A percentile compares a stretch with the other conserved stretches of the same genome.
Evolutionary conservation across 2,888 invertebrate species (phyloP).

Genomic region (Athrips mouffetella): DNA sequence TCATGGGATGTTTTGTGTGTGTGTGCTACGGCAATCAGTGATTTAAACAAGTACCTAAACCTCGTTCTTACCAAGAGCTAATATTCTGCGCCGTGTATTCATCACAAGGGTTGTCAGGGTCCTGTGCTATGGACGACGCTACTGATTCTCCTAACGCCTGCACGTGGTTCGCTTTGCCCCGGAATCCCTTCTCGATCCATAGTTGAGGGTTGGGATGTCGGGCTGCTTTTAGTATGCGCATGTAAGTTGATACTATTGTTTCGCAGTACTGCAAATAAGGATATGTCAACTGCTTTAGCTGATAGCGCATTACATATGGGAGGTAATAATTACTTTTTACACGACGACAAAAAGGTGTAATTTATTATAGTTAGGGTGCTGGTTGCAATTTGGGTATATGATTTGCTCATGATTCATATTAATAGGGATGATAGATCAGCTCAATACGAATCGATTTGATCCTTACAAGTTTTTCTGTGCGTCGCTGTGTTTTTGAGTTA

Average conservation of each 20-base stretch:
- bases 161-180: conserved; percentile 56
- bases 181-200: conserved; percentile 67
- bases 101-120: conserved; percentile 47
- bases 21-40: too few relatives aligned
- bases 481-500: too few relatives aligned
- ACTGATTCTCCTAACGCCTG: conserved; percentile 55
- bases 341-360: too few relatives aligned
- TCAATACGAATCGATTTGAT: too few relatives aligned
- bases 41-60: neutral
- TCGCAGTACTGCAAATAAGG: conserved; percentile 81
- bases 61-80: conserved; percentile 47
- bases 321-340: too few relatives aligned
- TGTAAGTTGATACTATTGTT: conserved; percentile 86
- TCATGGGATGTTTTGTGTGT: too few relatives aligned
- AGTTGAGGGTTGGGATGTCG: conserved; percentile 38
- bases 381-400: too few relatives aligned
- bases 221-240: conserved; percentile 81
- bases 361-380: too few relatives aligned
- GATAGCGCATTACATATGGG: too few relatives aligned
- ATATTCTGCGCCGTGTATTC: conserved; percentile 46
- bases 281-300: neutral
- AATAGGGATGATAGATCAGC: too few relatives aligned
- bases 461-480: too few relatives aligned
- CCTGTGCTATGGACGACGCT: conserved; percentile 48
- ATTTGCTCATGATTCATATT: too few relatives aligned